phyloP scores from a whole-genome alignment of 64 coral and sea anemone species.

The Orbicella faveolata region DNA sequence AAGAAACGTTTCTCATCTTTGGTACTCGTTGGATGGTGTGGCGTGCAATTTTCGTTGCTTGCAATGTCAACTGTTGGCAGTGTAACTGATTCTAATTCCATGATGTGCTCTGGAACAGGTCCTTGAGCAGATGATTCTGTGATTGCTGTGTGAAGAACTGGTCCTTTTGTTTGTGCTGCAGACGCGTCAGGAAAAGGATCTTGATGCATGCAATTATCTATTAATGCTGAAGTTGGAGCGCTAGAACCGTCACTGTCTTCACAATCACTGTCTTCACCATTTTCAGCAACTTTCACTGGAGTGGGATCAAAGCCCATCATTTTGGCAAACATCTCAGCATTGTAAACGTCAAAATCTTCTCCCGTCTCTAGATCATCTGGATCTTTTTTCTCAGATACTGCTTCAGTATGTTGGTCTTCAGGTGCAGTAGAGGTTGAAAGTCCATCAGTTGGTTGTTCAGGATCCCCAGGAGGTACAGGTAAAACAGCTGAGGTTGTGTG shows the following conservation, averaged over 20 bases:
- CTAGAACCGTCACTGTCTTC: not conserved
- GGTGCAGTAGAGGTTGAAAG: not conserved
- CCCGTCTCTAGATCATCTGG: not conserved
- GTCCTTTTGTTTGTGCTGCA: not conserved
- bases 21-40: not conserved
- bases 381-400: constrained; percentile 3
- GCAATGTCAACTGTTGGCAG: not conserved
- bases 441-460: not conserved
- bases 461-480: not conserved
- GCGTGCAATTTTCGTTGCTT: not conserved
- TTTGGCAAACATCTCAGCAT: constrained; percentile 29
- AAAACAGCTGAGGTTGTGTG: not conserved
- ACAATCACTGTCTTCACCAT: not conserved
- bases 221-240: not conserved
- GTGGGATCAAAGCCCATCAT: constrained; percentile 30
- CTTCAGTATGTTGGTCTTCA: not conserved
- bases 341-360: constrained; percentile 43
- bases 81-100: not conserved
- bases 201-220: not conserved
- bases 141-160: not conserved
- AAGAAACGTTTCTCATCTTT: constrained; percentile 36
- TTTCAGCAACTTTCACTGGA: not conserved
- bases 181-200: not conserved
- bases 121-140: too few species aligned
- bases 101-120: not conserved